phyloP scores from a whole-genome alignment of 1,140 invertebrate species.

The Drosophila melanica region DNA sequence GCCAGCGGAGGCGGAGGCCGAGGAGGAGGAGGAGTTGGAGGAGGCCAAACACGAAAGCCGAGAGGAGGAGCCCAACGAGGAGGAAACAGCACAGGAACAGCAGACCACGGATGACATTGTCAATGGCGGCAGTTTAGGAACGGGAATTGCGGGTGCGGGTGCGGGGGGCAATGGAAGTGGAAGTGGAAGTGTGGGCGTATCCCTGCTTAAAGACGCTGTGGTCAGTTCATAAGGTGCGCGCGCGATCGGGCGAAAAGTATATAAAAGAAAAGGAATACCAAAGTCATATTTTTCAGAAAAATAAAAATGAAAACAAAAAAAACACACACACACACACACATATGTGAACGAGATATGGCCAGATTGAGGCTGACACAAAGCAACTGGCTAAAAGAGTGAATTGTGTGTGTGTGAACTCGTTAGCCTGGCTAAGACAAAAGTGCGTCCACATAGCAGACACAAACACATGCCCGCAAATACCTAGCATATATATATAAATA shows the following conservation, averaged over 20 bases:
- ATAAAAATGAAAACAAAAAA: slow-evolving; percentile 69
- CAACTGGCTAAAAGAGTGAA: no score
- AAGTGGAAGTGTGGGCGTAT: slow-evolving; percentile 22
- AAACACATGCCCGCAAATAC: slow-evolving; percentile 39
- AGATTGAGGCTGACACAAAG: background rate
- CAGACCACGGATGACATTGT: slow-evolving; percentile 37
- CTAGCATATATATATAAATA: slow-evolving; percentile 18
- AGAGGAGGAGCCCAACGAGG: slow-evolving; percentile 43
- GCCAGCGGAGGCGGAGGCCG: slow-evolving; percentile 20
- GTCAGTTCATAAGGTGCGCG: slow-evolving; percentile 59
- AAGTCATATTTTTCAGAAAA: slow-evolving; percentile 83
- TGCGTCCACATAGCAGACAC: slow-evolving; percentile 37
- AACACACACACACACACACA: slow-evolving; percentile 39
- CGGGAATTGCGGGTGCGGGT: slow-evolving; percentile 6
- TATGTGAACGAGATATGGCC: background rate
- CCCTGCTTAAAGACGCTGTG: slow-evolving; percentile 67
- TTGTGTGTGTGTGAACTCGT: slow-evolving; percentile 16
- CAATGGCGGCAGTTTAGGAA: slow-evolving; percentile 40
- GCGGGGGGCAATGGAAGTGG: slow-evolving; percentile 10
- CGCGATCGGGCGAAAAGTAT: slow-evolving; percentile 12
- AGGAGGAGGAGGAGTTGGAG: background rate
- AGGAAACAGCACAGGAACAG: slow-evolving; percentile 16
- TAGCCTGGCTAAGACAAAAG: slow-evolving; percentile 52
- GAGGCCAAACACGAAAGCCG: slow-evolving; percentile 24
- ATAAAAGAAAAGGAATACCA: slow-evolving; percentile 67